Percentiles rank a stretch among this genome's conserved stretches.
Evolutionary conservation across 2,113 vertebrate genomes (phyloP).

Genomic region (Platysternon megacephalum): DNA sequence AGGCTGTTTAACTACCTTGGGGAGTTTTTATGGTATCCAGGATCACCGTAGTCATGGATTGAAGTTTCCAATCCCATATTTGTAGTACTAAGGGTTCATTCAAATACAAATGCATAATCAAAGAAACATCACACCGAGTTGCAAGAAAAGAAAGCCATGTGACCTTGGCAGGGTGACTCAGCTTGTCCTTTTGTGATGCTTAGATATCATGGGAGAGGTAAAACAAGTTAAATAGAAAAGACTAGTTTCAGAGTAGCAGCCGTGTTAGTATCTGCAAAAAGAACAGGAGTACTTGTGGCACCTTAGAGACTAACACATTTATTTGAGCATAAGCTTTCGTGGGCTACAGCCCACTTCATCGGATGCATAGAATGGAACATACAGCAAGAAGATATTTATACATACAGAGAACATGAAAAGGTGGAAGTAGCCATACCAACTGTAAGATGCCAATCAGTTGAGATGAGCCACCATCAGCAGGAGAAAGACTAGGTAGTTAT

Average conservation of each 20-base stretch:
- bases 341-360: no score
- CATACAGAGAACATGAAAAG: no score
- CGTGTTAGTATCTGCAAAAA: no score
- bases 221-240: background rate
- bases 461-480: no score
- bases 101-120: background rate
- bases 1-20: fast-evolving
- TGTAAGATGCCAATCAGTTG: no score
- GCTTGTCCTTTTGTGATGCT: background rate
- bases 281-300: no score
- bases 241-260: no score
- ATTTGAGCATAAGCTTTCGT: no score
- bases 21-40: background rate
- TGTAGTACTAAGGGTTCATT: fast-evolving
- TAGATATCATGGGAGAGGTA: fast-evolving
- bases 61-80: background rate
- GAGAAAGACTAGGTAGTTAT: background rate
- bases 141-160: background rate
- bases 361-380: no score
- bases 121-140: background rate
- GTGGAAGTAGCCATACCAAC: no score
- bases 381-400: no score
- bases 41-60: background rate
- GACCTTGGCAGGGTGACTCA: background rate
- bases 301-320: no score